Percentiles rank a stretch among this genome's conserved stretches.
Conservation (phyloP, 2,113 vertebrate genomes). For the Corvus moneduloides region DNA sequence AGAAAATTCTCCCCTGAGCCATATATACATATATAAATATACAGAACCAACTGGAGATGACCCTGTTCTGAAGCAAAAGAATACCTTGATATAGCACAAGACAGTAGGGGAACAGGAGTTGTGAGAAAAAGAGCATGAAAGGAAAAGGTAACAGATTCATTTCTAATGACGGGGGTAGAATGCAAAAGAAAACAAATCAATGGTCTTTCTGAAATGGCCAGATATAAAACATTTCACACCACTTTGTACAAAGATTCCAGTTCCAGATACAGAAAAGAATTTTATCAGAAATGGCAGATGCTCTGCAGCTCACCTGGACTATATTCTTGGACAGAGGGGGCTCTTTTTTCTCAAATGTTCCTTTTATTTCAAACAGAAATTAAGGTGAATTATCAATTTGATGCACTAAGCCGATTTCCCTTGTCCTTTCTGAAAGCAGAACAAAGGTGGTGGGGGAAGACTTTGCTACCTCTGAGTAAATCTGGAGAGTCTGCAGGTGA, state of each 20-base stretch:
- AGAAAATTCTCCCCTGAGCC: slow-evolving; percentile 19
- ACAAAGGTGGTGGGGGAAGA: neutral
- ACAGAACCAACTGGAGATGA: neutral
- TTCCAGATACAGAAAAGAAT: neutral
- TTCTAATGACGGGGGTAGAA: neutral
- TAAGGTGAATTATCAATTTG: neutral
- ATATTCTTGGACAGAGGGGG: neutral
- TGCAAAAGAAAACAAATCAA: neutral
- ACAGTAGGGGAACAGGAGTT: neutral
- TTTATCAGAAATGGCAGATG: neutral
- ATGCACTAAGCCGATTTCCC: rapidly evolving
- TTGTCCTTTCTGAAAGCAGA: neutral
- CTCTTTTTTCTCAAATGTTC: neutral
- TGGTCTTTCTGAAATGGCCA: neutral
- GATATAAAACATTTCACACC: neutral
- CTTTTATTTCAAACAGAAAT: neutral
- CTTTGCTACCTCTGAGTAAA: neutral
- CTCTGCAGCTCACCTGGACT: neutral
- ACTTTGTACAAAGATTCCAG: neutral
- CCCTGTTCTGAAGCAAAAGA: neutral
- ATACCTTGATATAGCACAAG: neutral
- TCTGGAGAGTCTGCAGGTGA: neutral
- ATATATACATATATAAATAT: neutral
- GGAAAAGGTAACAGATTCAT: neutral
- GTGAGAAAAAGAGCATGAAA: neutral